A percentile compares a stretch with the other conserved stretches of the same genome.
Conservation (phyloP, 2,113 vertebrate species). For the Eublepharis macularius region DNA sequence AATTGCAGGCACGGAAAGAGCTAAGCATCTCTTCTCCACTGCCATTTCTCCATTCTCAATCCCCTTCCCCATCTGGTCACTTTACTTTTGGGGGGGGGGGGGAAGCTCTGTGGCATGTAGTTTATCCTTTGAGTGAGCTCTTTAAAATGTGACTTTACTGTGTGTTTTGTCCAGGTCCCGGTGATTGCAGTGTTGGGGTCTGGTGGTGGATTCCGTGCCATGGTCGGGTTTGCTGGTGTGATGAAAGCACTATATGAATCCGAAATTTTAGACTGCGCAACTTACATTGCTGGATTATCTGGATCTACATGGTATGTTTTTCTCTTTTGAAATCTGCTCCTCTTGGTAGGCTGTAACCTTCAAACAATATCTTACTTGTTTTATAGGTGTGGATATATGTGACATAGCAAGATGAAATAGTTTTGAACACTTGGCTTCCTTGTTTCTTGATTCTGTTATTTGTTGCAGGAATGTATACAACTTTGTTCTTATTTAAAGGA, state of each 20-base stretch:
- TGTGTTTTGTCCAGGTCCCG: conserved; percentile 82
- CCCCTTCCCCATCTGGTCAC: no score
- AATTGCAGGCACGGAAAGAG: not conserved
- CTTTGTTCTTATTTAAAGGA: not conserved
- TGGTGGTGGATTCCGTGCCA: conserved; percentile 95
- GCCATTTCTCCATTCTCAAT: not conserved
- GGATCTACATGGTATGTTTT: conserved; percentile 93
- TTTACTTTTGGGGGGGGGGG: no score
- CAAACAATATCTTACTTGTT: not conserved
- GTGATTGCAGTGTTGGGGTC: conserved; percentile 93
- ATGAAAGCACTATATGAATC: conserved; percentile 96
- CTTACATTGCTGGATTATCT: conserved; percentile 93
- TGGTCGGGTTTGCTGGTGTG: conserved; percentile 94
- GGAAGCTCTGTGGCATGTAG: no score
- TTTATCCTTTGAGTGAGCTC: not conserved
- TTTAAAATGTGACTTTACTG: not conserved
- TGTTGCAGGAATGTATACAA: not conserved
- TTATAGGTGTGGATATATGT: not conserved
- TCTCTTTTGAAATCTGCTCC: not conserved
- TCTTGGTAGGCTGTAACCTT: not conserved
- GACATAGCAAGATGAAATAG: not conserved
- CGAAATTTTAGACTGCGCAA: conserved; percentile 91
- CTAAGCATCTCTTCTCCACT: not conserved
- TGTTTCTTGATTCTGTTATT: not conserved
- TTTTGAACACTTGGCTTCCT: not conserved